Evolutionary conservation across 2,888 invertebrate species (phyloP).

Genomic region (Trimorus sp.): DNA sequence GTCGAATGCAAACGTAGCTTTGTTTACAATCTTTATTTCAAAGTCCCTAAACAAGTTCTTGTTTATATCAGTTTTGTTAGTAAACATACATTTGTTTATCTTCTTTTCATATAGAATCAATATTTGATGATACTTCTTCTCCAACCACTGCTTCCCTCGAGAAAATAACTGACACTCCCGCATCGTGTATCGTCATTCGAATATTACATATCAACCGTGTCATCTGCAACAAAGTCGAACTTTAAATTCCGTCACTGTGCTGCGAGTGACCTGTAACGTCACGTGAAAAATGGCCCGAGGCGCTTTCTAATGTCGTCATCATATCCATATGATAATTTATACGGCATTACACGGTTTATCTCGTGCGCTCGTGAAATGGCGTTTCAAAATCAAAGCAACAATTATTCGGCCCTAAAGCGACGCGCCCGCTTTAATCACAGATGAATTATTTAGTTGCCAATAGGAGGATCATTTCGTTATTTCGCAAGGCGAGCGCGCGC

Average conservation of each 20-base stretch:
- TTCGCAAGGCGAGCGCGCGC: slow-evolving; percentile 36
- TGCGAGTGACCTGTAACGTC: not conserved
- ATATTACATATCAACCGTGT: no score
- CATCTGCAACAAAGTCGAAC: not conserved
- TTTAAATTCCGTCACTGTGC: not conserved
- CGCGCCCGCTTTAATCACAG: slow-evolving; percentile 41
- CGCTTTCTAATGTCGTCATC: slow-evolving; percentile 43
- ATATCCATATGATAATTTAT: slow-evolving; percentile 42
- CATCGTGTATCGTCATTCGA: no score
- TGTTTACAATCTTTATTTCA: no score
- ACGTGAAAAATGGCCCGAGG: not conserved
- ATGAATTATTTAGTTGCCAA: slow-evolving; percentile 58
- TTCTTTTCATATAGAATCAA: no score
- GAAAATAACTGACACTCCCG: no score
- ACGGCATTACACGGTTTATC: slow-evolving; percentile 15
- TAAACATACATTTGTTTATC: no score
- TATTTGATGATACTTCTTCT: no score
- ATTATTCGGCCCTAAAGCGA: slow-evolving; percentile 40
- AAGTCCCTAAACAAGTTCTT: no score
- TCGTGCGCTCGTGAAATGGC: slow-evolving; percentile 32
- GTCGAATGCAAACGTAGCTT: no score
- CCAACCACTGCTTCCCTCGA: no score
- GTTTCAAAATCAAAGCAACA: slow-evolving; percentile 38
- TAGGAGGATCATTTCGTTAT: slow-evolving; percentile 40
- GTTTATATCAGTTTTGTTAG: no score